phyloP scores from a whole-genome alignment of 2,797 vertebrate species.

The Liparis tanakae region DNA sequence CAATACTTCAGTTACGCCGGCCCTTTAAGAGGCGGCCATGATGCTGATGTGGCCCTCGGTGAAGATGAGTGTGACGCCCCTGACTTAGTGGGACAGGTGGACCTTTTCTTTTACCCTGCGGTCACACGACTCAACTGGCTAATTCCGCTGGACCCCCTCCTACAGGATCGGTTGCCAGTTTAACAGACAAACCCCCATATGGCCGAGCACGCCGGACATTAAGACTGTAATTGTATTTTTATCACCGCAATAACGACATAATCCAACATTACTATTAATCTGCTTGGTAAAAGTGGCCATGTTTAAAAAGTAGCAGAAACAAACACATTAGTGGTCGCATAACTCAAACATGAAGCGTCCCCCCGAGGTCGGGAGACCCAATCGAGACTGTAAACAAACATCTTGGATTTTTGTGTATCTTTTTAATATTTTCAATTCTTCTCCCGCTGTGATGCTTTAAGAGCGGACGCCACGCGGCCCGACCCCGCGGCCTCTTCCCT shows the following conservation, averaged over 20 bases:
- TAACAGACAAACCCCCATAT: constrained; percentile 62
- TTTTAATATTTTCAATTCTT: neutral
- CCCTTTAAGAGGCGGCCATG: too few species aligned
- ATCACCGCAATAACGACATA: constrained; percentile 29
- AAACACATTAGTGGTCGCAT: constrained; percentile 28
- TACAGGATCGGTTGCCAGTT: constrained; percentile 61
- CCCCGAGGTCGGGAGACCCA: neutral
- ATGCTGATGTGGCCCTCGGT: too few species aligned
- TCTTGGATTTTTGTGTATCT: too few species aligned
- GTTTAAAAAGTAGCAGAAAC: constrained; percentile 35
- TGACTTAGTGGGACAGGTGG: too few species aligned
- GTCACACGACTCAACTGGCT: constrained; percentile 49
- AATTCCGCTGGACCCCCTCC: constrained; percentile 53
- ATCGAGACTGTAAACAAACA: neutral
- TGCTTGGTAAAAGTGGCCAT: neutral
- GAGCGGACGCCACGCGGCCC: constrained; percentile 14
- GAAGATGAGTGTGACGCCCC: too few species aligned
- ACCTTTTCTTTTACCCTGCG: constrained; percentile 70
- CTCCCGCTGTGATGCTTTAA: constrained; percentile 10
- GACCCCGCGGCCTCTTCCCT: neutral
- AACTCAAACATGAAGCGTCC: constrained; percentile 27
- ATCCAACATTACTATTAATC: constrained; percentile 27
- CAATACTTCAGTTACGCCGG: too few species aligned
- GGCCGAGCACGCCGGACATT: constrained; percentile 54
- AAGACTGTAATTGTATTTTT: constrained; percentile 49